phyloP scores from a whole-genome alignment of 2,113 vertebrate species.

The Takifugu bimaculatus region DNA sequence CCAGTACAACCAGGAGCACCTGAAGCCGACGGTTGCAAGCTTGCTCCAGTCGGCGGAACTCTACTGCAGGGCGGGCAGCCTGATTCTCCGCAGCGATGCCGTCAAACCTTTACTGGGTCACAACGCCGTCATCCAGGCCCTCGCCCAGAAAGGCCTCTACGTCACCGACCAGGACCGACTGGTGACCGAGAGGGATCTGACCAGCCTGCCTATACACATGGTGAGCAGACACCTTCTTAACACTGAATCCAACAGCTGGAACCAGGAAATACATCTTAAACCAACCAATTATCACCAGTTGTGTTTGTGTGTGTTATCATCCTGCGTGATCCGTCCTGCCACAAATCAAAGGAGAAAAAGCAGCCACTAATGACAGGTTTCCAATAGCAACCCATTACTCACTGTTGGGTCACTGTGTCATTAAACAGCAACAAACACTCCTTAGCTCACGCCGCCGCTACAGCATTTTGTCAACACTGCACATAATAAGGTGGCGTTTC shows the following conservation, averaged over 20 bases:
- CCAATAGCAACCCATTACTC: slow-evolving; percentile 49
- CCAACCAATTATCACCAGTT: not conserved
- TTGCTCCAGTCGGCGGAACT: slow-evolving; percentile 94
- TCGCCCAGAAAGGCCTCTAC: slow-evolving; percentile 96
- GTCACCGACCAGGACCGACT: slow-evolving; percentile 94
- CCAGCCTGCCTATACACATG: slow-evolving; percentile 93
- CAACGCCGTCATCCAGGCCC: slow-evolving; percentile 95
- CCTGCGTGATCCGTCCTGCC: slow-evolving; percentile 16
- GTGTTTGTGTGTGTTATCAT: slow-evolving; percentile 18
- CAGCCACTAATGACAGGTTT: slow-evolving; percentile 58
- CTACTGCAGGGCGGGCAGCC: slow-evolving; percentile 94
- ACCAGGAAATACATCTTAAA: not conserved
- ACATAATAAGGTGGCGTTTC: too few species aligned
- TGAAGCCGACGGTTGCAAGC: slow-evolving; percentile 91
- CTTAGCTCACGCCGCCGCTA: slow-evolving; percentile 11
- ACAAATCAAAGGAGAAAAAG: slow-evolving; percentile 46
- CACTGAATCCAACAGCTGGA: not conserved
- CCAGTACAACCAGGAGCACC: slow-evolving; percentile 96
- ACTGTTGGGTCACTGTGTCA: slow-evolving; percentile 33
- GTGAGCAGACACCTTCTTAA: slow-evolving; percentile 73
- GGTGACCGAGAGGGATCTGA: slow-evolving; percentile 93
- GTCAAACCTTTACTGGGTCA: slow-evolving; percentile 94
- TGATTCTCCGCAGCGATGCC: slow-evolving; percentile 95
- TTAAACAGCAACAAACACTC: slow-evolving; percentile 29
- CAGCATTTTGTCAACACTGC: not conserved